Percentiles rank a stretch among this genome's conserved stretches.
phyloP scores from a whole-genome alignment of 2,888 invertebrate species.

The Andrena bicolor region DNA sequence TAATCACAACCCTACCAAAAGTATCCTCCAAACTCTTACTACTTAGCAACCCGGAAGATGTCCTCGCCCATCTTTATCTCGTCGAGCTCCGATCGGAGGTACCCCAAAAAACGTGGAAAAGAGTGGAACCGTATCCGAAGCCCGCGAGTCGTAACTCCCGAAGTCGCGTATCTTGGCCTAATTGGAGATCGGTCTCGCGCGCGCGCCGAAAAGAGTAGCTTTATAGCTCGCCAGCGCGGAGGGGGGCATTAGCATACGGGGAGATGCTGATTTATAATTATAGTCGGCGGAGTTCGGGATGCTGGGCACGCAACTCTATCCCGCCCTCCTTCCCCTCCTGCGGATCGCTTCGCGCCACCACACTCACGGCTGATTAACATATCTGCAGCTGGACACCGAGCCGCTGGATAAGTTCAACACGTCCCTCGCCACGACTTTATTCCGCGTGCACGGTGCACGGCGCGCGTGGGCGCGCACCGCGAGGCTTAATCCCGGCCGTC shows the following conservation, averaged over 20 bases:
- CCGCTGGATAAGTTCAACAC: constrained; percentile 64
- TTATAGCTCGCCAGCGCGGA: constrained; percentile 41
- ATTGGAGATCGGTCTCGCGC: constrained; percentile 57
- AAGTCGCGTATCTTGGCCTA: constrained; percentile 57
- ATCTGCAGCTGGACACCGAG: constrained; percentile 70
- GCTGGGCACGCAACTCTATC: constrained; percentile 76
- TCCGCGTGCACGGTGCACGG: constrained; percentile 42
- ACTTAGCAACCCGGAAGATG: background rate
- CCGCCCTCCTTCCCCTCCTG: constrained; percentile 37
- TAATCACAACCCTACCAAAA: background rate
- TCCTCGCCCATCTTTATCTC: background rate
- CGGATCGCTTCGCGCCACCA: constrained; percentile 67
- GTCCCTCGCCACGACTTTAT: constrained; percentile 64
- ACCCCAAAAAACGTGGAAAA: too few species aligned
- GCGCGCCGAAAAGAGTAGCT: constrained; percentile 33
- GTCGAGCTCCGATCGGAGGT: background rate
- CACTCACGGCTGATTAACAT: constrained; percentile 73
- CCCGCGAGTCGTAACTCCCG: constrained; percentile 38
- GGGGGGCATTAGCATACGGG: constrained; percentile 73
- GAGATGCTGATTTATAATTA: constrained; percentile 77
- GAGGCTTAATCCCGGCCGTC: constrained; percentile 17
- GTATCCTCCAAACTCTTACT: background rate
- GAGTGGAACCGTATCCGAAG: too few species aligned
- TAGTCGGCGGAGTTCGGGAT: constrained; percentile 66
- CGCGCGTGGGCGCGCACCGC: constrained; percentile 53